A percentile compares a stretch with the other conserved stretches of the same genome.
Evolutionary conservation across 2,113 vertebrate genomes (phyloP).

Genomic region (Catagonus wagneri): DNA sequence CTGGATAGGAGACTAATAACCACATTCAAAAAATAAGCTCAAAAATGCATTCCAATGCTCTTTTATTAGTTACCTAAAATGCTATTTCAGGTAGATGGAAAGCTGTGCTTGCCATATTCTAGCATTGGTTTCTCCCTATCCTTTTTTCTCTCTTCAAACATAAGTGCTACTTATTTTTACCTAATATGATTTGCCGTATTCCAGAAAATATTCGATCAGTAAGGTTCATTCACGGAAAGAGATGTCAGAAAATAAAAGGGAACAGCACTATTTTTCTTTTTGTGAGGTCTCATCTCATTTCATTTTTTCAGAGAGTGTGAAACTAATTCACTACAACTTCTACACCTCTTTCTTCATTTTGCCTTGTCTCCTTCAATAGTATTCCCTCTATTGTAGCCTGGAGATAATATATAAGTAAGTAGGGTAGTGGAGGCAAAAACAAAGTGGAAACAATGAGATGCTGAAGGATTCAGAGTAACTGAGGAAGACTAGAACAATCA

Average conservation of each 20-base stretch:
- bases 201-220: not conserved
- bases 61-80: slow-evolving; percentile 38
- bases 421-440: not conserved
- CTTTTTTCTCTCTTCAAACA: not conserved
- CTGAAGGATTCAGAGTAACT: not conserved
- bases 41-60: slow-evolving; percentile 18
- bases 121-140: not conserved
- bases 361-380: not conserved
- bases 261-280: slow-evolving; percentile 24
- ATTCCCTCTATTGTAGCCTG: not conserved
- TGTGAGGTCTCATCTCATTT: slow-evolving; percentile 19
- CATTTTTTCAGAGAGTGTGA: not conserved
- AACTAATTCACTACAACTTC: slow-evolving; percentile 12
- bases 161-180: not conserved
- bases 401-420: not conserved
- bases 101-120: not conserved
- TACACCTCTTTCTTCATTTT: not conserved
- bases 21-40: not conserved
- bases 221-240: not conserved
- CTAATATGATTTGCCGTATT: not conserved
- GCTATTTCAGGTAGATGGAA: not conserved
- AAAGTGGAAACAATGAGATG: not conserved
- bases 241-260: not conserved
- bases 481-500: not conserved
- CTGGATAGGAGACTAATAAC: not conserved